A percentile compares a stretch with the other conserved stretches of the same genome.
These are phyloP conservation scores for Muricea muricata DNA, from an alignment of 92 coral and sea anemone genomes.

Conservation along the genomic window DNA sequence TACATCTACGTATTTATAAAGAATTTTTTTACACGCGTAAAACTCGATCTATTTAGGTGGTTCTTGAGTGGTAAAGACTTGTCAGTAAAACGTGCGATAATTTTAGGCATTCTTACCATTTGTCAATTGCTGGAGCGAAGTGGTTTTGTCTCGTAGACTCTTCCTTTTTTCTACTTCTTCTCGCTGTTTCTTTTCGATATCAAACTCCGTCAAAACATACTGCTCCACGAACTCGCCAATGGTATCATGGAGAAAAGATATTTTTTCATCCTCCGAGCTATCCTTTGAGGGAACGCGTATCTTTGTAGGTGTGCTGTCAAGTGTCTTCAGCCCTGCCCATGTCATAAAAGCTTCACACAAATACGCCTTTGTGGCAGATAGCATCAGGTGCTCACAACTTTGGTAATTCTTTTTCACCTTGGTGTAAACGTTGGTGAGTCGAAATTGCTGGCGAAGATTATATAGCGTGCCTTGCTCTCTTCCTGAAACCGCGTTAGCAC, in stretches of 20 bases:
- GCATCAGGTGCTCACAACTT: conserved; percentile 51
- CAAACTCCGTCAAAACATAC: conserved; percentile 64
- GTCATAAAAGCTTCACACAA: conserved; percentile 59
- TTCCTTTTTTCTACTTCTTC: neutral
- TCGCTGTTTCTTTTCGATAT: conserved; percentile 44
- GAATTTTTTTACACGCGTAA: too few relatives aligned
- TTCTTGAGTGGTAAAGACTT: too few relatives aligned
- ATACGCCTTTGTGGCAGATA: conserved; percentile 64
- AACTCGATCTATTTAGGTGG: too few relatives aligned
- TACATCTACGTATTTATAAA: too few relatives aligned
- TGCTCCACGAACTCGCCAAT: conserved; percentile 62
- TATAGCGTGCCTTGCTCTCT: conserved; percentile 69
- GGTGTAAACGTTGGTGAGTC: conserved; percentile 53
- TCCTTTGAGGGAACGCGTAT: neutral
- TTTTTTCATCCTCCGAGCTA: neutral
- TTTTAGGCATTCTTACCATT: neutral
- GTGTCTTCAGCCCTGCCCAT: conserved; percentile 50
- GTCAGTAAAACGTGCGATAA: too few relatives aligned
- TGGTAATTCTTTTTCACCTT: conserved; percentile 58
- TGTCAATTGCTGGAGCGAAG: neutral
- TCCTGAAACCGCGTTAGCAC: conserved; percentile 37
- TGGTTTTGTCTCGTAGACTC: too few relatives aligned
- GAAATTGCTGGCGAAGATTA: conserved; percentile 58
- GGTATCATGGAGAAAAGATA: conserved; percentile 12
- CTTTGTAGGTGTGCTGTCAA: conserved; percentile 15